These are phyloP conservation scores for Blera fallax DNA, from an alignment of 2,888 invertebrate species.

Conservation along the genomic window DNA sequence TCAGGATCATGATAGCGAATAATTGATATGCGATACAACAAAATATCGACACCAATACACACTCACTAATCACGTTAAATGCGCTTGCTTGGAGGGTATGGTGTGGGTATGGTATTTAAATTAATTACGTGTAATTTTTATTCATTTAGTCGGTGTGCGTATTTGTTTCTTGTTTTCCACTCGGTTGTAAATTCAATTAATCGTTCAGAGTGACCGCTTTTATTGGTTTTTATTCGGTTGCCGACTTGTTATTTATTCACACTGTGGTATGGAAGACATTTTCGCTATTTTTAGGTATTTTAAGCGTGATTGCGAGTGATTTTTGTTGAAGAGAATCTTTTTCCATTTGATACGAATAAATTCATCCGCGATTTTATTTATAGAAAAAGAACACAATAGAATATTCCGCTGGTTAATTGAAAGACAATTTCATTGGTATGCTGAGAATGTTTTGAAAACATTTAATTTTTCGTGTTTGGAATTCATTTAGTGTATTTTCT, in stretches of 20 bases:
- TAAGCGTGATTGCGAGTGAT: background rate
- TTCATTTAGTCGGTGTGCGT: conserved; percentile 5
- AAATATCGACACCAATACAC: background rate
- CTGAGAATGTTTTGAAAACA: conserved; percentile 7
- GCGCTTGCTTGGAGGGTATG: conserved; percentile 6
- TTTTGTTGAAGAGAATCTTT: background rate
- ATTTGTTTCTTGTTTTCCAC: background rate
- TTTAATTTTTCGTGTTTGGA: background rate
- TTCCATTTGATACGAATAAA: conserved; percentile 27
- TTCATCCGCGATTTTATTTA: background rate
- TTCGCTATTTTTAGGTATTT: conserved; percentile 49
- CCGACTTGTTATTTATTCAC: conserved; percentile 32
- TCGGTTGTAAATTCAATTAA: conserved; percentile 62
- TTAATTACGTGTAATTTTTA: conserved; percentile 63
- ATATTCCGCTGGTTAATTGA: conserved; percentile 31
- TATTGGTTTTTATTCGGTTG: conserved; percentile 37
- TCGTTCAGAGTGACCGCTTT: conserved; percentile 40
- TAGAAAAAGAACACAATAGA: conserved; percentile 10
- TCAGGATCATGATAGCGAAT: background rate
- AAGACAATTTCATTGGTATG: conserved; percentile 11
- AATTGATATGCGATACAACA: background rate
- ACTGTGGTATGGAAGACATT: background rate
- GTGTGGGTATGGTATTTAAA: conserved; percentile 16
- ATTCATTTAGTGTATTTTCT: background rate
- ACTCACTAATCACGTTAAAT: conserved; percentile 44